These are phyloP conservation scores for Protonibea diacanthus DNA, from an alignment of 2,797 vertebrate genomes.

Conservation along the genomic window DNA sequence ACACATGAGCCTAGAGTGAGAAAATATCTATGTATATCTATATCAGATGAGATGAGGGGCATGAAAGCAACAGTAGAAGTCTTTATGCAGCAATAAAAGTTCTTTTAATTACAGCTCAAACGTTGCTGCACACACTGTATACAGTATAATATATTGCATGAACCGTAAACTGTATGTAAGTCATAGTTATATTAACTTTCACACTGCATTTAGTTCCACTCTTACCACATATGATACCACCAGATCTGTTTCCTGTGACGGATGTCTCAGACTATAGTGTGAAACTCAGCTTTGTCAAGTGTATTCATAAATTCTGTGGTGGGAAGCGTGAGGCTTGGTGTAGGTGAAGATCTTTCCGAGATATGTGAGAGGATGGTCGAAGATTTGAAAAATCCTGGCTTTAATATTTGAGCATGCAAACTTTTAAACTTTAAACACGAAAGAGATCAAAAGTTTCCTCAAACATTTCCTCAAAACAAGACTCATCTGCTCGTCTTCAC, in stretches of 20 bases:
- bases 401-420: not conserved
- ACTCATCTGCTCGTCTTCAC: not conserved
- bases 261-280: slow-evolving; percentile 14
- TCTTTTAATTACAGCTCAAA: not conserved
- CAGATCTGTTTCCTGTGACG: slow-evolving; percentile 57
- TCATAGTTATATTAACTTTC: not conserved
- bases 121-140: not conserved
- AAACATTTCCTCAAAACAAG: not conserved
- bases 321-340: not conserved
- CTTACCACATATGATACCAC: slow-evolving; percentile 20
- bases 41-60: not conserved
- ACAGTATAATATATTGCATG: not conserved
- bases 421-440: not conserved
- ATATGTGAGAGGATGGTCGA: not conserved
- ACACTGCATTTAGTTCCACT: slow-evolving; percentile 10
- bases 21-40: not conserved
- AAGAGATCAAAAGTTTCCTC: not conserved
- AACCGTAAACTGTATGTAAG: slow-evolving; percentile 14
- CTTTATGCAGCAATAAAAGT: not conserved
- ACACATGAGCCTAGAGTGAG: not conserved
- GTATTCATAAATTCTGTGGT: slow-evolving; percentile 8
- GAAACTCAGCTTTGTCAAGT: slow-evolving; percentile 19
- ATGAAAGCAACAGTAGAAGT: not conserved
- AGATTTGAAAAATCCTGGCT: not conserved
- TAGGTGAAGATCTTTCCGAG: not conserved